These are phyloP conservation scores for Scotopteryx bipunctaria DNA, from an alignment of 2,888 invertebrate genomes.

Conservation along the genomic window DNA sequence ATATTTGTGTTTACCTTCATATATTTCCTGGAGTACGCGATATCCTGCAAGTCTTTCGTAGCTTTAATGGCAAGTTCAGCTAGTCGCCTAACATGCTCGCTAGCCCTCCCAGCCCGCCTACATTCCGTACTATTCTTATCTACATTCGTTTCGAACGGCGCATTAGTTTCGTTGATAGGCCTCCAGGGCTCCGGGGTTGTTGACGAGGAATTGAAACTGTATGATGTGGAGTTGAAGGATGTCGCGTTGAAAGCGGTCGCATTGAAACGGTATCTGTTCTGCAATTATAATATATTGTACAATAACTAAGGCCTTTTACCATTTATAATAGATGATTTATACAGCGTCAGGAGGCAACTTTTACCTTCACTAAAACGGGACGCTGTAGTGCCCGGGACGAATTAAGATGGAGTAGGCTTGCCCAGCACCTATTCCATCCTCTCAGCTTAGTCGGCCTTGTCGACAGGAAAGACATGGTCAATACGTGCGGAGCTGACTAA, in stretches of 20 bases:
- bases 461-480: too few relatives aligned
- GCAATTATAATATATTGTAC: background rate
- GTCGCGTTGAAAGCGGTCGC: constrained; percentile 4
- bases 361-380: too few relatives aligned
- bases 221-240: background rate
- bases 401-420: too few relatives aligned
- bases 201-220: background rate
- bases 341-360: too few relatives aligned
- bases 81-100: constrained; percentile 58
- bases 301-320: too few relatives aligned
- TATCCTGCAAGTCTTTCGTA: constrained; percentile 60
- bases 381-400: too few relatives aligned
- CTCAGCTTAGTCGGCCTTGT: too few relatives aligned
- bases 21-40: constrained; percentile 53
- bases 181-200: constrained; percentile 1
- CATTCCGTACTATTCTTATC: constrained; percentile 4
- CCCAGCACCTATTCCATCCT: too few relatives aligned
- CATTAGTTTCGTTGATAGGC: constrained; percentile 4
- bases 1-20: constrained; percentile 55
- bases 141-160: too few relatives aligned
- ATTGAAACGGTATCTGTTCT: constrained; percentile 5
- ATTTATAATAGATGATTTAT: too few relatives aligned
- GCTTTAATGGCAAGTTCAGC: constrained; percentile 62
- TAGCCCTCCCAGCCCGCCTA: constrained; percentile 49
- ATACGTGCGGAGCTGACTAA: too few relatives aligned